Evolutionary conservation across 2,113 vertebrate genomes (phyloP).

Genomic region (Sakesphorus luctuosus): DNA sequence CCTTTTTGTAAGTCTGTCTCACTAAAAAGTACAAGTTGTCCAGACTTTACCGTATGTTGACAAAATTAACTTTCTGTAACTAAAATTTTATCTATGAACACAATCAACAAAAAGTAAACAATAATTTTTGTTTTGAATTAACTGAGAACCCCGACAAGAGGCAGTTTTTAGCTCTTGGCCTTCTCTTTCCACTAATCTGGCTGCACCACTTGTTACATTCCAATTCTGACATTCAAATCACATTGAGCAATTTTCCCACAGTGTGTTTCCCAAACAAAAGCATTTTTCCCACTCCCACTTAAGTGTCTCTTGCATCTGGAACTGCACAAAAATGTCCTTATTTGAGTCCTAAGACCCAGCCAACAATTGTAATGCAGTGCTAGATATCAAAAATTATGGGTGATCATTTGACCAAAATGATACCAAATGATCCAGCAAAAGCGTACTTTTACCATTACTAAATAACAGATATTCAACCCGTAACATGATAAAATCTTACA

Average conservation of each 20-base stretch:
- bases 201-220: slow-evolving; percentile 14
- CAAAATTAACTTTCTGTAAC: not conserved
- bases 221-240: slow-evolving; percentile 1
- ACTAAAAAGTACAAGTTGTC: not conserved
- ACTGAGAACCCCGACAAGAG: not conserved
- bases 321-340: not conserved
- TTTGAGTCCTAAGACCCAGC: not conserved
- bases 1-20: not conserved
- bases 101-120: not conserved
- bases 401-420: not conserved
- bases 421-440: not conserved
- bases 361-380: not conserved
- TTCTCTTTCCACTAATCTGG: not conserved
- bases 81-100: not conserved
- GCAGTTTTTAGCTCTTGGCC: not conserved
- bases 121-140: not conserved
- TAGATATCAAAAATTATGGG: not conserved
- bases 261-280: slow-evolving; percentile 36
- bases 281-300: slow-evolving; percentile 41
- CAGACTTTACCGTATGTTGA: not conserved
- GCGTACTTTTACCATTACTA: not conserved
- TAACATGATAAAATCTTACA: not conserved
- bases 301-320: not conserved
- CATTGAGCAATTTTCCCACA: slow-evolving; percentile 44
- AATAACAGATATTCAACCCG: slow-evolving; percentile 9